phyloP scores from a whole-genome alignment of 2,888 invertebrate genomes.

The Gryllus longicercus region DNA sequence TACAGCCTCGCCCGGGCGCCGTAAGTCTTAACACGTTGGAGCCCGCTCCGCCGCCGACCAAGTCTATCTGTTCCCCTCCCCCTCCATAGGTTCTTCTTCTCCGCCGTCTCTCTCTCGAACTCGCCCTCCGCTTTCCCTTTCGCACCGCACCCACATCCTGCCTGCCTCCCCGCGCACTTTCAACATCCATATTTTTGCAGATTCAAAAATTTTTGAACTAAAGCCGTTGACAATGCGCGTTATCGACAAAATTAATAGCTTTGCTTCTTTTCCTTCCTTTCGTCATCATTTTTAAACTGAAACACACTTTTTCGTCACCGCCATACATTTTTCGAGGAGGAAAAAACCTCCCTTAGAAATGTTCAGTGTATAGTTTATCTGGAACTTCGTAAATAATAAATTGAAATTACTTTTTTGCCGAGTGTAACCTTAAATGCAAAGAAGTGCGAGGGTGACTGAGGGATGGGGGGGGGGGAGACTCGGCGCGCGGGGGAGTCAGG shows the following conservation, averaged over 20 bases:
- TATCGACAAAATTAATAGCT: conserved; percentile 46
- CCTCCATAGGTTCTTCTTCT: background rate
- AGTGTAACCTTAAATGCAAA: conserved; percentile 20
- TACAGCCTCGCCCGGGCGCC: background rate
- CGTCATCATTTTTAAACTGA: conserved; percentile 41
- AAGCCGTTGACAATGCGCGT: conserved; percentile 36
- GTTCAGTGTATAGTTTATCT: conserved; percentile 42
- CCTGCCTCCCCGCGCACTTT: conserved; percentile 11
- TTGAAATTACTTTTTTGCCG: conserved; percentile 42
- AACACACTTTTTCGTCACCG: conserved; percentile 30
- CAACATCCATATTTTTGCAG: conserved; percentile 28
- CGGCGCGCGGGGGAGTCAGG: conserved; percentile 30
- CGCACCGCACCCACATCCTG: background rate
- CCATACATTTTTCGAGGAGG: conserved; percentile 19
- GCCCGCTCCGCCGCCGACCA: background rate
- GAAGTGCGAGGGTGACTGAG: conserved; percentile 19
- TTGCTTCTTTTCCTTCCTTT: conserved; percentile 42
- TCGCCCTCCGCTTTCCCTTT: background rate
- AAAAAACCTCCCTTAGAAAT: conserved; percentile 29
- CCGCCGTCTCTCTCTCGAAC: conserved; percentile 3
- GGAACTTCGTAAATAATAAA: conserved; percentile 48
- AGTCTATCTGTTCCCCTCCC: conserved; percentile 18
- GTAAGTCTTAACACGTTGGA: background rate
- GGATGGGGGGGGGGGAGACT: conserved; percentile 18
- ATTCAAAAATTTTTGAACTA: conserved; percentile 31